Evolutionary conservation across 2,888 invertebrate species (phyloP).

Genomic region (Drosophila nr. fundita): DNA sequence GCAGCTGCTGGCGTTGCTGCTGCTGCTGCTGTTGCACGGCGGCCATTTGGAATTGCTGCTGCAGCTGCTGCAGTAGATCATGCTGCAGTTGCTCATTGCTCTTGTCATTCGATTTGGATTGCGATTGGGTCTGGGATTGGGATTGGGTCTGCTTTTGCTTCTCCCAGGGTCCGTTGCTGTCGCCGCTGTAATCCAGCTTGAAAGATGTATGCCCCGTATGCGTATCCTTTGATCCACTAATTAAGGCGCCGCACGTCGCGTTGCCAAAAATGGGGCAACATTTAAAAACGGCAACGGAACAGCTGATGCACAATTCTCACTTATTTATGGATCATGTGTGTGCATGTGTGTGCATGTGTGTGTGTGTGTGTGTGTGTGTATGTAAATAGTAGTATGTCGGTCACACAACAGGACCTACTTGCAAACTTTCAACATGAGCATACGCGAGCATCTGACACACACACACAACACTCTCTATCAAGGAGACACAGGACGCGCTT

Average conservation of each 20-base stretch:
- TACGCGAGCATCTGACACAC: slow-evolving; percentile 28
- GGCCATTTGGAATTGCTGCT: slow-evolving; percentile 68
- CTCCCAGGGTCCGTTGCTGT: slow-evolving; percentile 83
- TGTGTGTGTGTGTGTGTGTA: slow-evolving; percentile 10
- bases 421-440: slow-evolving; percentile 33
- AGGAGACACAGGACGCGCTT: slow-evolving; percentile 39
- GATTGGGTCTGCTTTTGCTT: slow-evolving; percentile 72
- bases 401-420: slow-evolving; percentile 44
- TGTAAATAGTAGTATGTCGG: slow-evolving; percentile 45
- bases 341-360: background rate
- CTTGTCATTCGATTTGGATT: slow-evolving; percentile 32
- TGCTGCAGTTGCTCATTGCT: slow-evolving; percentile 66
- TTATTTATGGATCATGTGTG: slow-evolving; percentile 47
- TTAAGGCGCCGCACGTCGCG: slow-evolving; percentile 49
- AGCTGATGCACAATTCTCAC: slow-evolving; percentile 64
- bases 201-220: slow-evolving; percentile 32
- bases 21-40: slow-evolving; percentile 62
- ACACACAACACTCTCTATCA: slow-evolving; percentile 34
- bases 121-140: slow-evolving; percentile 22
- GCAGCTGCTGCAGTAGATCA: slow-evolving; percentile 72
- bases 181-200: slow-evolving; percentile 82
- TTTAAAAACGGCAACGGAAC: slow-evolving; percentile 44
- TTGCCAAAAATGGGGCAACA: slow-evolving; percentile 51
- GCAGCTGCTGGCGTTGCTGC: slow-evolving; percentile 63
- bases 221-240: slow-evolving; percentile 20